phyloP scores from a whole-genome alignment of 1,140 invertebrate genomes.

The Brachionus koreanus region DNA sequence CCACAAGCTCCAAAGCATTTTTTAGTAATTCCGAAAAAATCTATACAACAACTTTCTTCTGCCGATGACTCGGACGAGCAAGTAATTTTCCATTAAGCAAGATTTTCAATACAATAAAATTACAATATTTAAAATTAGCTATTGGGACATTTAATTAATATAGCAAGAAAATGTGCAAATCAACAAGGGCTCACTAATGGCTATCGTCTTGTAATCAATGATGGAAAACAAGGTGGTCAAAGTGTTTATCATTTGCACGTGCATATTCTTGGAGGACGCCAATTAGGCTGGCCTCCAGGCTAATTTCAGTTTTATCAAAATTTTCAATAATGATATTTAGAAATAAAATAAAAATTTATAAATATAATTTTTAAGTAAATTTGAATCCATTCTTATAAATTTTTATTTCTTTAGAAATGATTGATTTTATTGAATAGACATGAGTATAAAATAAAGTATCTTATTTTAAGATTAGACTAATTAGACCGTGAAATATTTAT shows the following conservation, averaged over 20 bases:
- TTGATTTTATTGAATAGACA: too few species aligned
- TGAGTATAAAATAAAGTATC: background rate
- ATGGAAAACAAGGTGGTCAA: conserved; percentile 56
- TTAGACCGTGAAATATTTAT: background rate
- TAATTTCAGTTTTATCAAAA: conserved; percentile 60
- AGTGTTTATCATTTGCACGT: conserved; percentile 59
- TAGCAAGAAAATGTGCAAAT: conserved; percentile 56
- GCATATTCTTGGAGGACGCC: conserved; percentile 71
- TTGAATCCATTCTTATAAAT: too few species aligned
- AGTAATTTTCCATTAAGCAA: conserved; percentile 46
- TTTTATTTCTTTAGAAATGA: too few species aligned
- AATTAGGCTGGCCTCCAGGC: conserved; percentile 90
- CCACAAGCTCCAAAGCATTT: conserved; percentile 92
- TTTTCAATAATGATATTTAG: too few species aligned
- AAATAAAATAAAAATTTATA: too few species aligned
- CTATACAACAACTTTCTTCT: conserved; percentile 74
- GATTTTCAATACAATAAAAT: background rate
- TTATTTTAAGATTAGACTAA: background rate
- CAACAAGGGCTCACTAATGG: conserved; percentile 58
- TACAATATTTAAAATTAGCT: conserved; percentile 51
- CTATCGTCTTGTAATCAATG: conserved; percentile 56
- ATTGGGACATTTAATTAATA: conserved; percentile 58
- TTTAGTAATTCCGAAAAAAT: conserved; percentile 88
- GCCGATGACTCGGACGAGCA: conserved; percentile 67
- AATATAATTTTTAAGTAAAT: too few species aligned